Conservation (phyloP, 1,140 invertebrate genomes). For the Phenacoccus solenopsis region DNA sequence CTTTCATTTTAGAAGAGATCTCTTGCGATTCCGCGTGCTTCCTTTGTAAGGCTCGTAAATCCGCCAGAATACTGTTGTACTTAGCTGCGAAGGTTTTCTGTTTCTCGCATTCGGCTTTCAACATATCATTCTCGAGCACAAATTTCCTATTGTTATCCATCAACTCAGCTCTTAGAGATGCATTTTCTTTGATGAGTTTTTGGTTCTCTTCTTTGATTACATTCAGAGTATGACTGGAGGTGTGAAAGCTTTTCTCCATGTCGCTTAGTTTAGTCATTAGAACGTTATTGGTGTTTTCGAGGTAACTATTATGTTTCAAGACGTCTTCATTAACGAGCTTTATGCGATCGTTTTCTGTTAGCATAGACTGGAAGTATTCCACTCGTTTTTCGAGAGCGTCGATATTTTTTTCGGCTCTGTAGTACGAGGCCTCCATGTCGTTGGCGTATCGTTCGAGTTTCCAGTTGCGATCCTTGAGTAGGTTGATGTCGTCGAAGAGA, state of each 20-base stretch:
- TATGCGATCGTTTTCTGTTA: not conserved
- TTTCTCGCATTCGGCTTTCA: not conserved
- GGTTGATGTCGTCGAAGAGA: not conserved
- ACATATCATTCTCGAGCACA: not conserved
- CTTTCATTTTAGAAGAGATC: not conserved
- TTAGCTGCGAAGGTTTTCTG: not conserved
- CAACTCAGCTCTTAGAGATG: not conserved
- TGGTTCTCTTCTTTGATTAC: not conserved
- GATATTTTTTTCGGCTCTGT: not conserved
- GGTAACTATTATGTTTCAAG: not conserved
- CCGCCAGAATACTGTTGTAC: not conserved
- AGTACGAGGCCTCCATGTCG: not conserved
- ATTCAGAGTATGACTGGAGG: not conserved
- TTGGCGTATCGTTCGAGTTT: slow-evolving; percentile 6
- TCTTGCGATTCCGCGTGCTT: not conserved
- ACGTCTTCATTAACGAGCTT: not conserved
- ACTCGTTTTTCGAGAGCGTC: not conserved
- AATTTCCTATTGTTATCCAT: not conserved
- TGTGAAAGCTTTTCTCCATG: not conserved
- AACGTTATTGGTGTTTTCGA: not conserved
- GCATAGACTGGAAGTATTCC: not conserved
- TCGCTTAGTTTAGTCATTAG: not conserved
- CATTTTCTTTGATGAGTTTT: not conserved
- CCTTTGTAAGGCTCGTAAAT: not conserved
- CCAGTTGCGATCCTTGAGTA: not conserved